phyloP scores from a whole-genome alignment of 2,888 invertebrate genomes.

The Noctua fimbriata region DNA sequence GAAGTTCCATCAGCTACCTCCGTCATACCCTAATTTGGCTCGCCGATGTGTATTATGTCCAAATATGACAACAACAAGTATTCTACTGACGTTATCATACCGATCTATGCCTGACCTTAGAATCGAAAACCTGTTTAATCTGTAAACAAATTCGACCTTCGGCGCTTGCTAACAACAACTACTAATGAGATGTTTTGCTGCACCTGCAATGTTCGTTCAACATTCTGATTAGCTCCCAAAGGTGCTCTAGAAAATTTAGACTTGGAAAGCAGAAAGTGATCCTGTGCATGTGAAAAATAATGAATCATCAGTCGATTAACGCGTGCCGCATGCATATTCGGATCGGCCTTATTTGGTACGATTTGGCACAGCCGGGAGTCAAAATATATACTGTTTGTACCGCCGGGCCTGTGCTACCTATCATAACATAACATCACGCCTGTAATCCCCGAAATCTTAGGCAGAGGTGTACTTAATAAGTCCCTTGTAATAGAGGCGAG shows the following conservation, averaged over 20 bases:
- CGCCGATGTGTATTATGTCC: background rate
- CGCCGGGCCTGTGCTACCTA: background rate
- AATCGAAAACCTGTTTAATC: slow-evolving; percentile 43
- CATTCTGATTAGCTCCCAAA: slow-evolving; percentile 4
- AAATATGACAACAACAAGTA: slow-evolving; percentile 10
- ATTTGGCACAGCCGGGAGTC: background rate
- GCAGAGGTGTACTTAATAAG: too few species aligned
- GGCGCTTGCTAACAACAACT: background rate
- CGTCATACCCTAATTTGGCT: slow-evolving; percentile 9
- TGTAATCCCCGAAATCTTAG: too few species aligned
- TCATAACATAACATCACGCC: too few species aligned
- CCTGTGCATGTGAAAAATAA: background rate
- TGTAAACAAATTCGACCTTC: slow-evolving; percentile 47
- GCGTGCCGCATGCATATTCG: background rate
- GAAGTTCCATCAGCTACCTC: background rate
- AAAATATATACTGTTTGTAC: background rate
- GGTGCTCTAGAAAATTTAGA: background rate
- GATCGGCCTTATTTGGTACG: background rate
- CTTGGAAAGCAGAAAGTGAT: background rate
- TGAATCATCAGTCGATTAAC: background rate
- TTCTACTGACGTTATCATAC: slow-evolving; percentile 6
- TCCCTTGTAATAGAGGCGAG: too few species aligned
- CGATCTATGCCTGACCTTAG: slow-evolving; percentile 16
- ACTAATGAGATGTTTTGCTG: slow-evolving; percentile 2
- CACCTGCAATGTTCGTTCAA: background rate